These are phyloP conservation scores for Scaptomyza hsui DNA, from an alignment of 1,140 invertebrate species.

Conservation along the genomic window DNA sequence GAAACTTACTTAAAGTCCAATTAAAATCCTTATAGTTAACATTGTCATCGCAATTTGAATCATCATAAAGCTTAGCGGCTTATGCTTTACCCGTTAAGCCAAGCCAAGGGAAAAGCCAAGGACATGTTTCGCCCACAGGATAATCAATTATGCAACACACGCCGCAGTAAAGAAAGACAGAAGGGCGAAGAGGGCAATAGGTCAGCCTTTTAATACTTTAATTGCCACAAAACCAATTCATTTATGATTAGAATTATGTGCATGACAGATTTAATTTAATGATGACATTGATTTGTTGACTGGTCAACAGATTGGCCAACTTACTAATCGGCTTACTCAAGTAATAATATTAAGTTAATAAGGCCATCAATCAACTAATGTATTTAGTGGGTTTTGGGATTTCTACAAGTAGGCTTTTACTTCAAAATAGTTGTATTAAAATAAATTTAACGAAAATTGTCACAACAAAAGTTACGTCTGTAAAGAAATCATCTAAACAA, in stretches of 20 bases:
- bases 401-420: neutral
- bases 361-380: constrained; percentile 51
- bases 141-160: constrained; percentile 69
- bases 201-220: constrained; percentile 34
- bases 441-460: no score
- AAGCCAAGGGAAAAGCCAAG: constrained; percentile 17
- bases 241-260: constrained; percentile 24
- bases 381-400: neutral
- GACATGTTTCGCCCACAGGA: constrained; percentile 60
- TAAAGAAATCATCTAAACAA: no score
- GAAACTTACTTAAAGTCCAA: constrained; percentile 19
- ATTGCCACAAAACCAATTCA: constrained; percentile 12
- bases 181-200: neutral
- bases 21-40: constrained; percentile 23
- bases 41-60: constrained; percentile 46
- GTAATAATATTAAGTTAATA: constrained; percentile 53
- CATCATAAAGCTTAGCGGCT: constrained; percentile 60
- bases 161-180: constrained; percentile 8
- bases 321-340: constrained; percentile 62
- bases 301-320: constrained; percentile 16
- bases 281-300: constrained; percentile 54
- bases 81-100: constrained; percentile 6
- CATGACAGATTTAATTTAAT: constrained; percentile 55
- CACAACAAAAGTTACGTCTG: no score
- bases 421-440: neutral